These are phyloP conservation scores for Phrynocephalus forsythii DNA, from an alignment of 2,797 vertebrate species.

Conservation along the genomic window DNA sequence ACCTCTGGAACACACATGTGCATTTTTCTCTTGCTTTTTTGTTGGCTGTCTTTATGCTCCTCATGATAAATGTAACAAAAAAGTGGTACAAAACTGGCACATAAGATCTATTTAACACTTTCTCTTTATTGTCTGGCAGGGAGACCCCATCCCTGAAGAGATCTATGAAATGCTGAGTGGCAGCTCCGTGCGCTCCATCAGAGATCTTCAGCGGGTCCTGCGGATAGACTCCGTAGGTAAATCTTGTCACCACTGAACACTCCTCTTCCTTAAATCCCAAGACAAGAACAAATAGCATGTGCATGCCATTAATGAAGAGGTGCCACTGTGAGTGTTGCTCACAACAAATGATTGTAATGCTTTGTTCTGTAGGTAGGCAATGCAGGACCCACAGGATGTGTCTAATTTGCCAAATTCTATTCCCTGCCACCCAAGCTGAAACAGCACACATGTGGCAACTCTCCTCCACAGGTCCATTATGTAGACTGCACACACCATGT, in stretches of 20 bases:
- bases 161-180: conserved; percentile 90
- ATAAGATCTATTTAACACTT: conserved; percentile 39
- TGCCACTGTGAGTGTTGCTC: conserved; percentile 2
- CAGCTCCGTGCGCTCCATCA: conserved; percentile 87
- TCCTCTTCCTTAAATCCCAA: conserved; percentile 27
- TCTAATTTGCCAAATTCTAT: not conserved
- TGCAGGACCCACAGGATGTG: not conserved
- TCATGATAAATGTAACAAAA: not conserved
- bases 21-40: not conserved
- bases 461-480: not conserved
- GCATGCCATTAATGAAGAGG: not conserved
- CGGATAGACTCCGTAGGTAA: conserved; percentile 91
- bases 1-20: not conserved
- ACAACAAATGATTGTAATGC: conserved; percentile 1
- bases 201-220: conserved; percentile 89
- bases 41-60: not conserved
- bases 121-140: conserved; percentile 79
- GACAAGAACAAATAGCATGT: not conserved
- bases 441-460: not conserved
- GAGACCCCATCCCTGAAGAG: conserved; percentile 89
- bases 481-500: not conserved
- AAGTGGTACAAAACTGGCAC: not conserved
- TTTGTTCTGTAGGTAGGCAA: conserved; percentile 14
- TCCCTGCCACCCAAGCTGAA: not conserved
- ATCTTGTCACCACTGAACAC: conserved; percentile 64